Evolutionary conservation across 2,888 invertebrate species (phyloP), one percentile per base, ranked within the genome.

Genomic region (Pristionchus entomophagus): DNA sequence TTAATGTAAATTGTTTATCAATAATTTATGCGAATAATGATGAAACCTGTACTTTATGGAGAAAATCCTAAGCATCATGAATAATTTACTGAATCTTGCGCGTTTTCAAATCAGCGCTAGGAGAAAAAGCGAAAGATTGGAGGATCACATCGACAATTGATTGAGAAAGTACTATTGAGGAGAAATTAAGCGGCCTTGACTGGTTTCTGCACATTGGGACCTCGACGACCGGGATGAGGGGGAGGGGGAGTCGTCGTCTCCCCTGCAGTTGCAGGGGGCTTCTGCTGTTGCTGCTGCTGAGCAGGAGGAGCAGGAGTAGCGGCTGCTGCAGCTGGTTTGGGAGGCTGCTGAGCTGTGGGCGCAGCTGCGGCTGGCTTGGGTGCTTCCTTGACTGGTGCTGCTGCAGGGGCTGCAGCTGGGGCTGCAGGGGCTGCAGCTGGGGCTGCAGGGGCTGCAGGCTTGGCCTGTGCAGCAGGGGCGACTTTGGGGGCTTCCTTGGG

Each of bases 161-260:
- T 1, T 5, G 17, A 65, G 35, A 19, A 65, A 59, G 8, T 59
- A 26, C 4, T 26, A 59, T 22, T 59, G 26, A 32, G 29, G 10
- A 65, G 29, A 65, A 6, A 35, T 35, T 73, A 73, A 14, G 73
- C 73, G 10, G 73, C 80, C 41, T 73, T 73, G 26, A 73, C 73
- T 6, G 82, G 82, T 59, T 82, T 82, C 49, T 82, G 82, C 38
- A 82, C 82, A 17, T 82, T 82, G n/a, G 82, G 82, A 38, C 82
- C 82, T 2, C 82, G 35, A 41, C 82, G 38, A 14, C 82, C 82
- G 59, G 82, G 82, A 59, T 56, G 82, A 26, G 59, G 56, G 17
- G 82, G 82, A 8, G 82, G 56, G 0, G 56, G 26, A 4, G 82
- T 56, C 22, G 22, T 35, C n/a, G 26, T 35, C 1, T 19, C 49